Conservation (phyloP, 2,113 vertebrate species). For the Dinomys branickii region DNA sequence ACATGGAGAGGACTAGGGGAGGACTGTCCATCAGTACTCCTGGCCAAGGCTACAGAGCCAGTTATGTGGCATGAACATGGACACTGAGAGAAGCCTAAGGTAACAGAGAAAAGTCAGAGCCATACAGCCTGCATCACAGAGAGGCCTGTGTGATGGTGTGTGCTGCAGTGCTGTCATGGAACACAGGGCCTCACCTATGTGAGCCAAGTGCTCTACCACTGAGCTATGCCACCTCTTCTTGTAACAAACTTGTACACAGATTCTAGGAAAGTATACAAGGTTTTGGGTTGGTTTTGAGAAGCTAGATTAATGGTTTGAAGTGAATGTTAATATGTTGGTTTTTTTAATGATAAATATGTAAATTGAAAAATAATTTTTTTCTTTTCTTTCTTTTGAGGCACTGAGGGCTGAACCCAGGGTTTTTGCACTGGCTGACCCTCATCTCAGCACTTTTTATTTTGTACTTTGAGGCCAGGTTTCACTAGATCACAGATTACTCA, state of each 20-base stretch:
- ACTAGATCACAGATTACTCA: background rate
- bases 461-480: background rate
- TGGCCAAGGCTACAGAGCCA: background rate
- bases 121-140: background rate
- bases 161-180: background rate
- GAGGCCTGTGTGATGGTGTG: no score
- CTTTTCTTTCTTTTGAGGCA: background rate
- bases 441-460: background rate
- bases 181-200: background rate
- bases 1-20: background rate
- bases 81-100: background rate
- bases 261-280: background rate
- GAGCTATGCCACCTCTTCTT: background rate
- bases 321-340: background rate
- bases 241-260: background rate
- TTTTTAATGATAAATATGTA: background rate
- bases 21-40: background rate
- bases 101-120: background rate
- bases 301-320: background rate
- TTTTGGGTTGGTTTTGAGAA: background rate
- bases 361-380: background rate
- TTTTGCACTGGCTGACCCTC: background rate
- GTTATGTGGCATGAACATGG: background rate
- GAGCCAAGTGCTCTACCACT: background rate
- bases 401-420: background rate